These are phyloP conservation scores for Neuroscelio doddi DNA, from an alignment of 2,888 invertebrate genomes.

Conservation along the genomic window DNA sequence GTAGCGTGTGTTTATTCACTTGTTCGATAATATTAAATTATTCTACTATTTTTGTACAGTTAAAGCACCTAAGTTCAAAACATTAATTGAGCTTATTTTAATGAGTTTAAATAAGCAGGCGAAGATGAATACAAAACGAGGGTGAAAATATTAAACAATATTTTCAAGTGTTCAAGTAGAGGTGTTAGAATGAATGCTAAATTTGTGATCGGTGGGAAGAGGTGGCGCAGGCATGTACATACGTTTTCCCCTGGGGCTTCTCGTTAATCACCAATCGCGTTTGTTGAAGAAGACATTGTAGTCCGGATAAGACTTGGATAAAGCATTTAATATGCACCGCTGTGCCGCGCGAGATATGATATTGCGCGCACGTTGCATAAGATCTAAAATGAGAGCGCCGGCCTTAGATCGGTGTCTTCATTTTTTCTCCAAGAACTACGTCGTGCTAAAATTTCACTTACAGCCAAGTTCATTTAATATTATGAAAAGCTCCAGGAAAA, in stretches of 20 bases:
- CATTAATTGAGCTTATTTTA: neutral
- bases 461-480: conserved; percentile 20
- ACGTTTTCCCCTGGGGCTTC: conserved; percentile 19
- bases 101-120: neutral
- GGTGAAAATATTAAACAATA: no score
- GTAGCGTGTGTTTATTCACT: neutral
- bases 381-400: conserved; percentile 64
- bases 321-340: conserved; percentile 60
- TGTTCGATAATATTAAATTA: conserved; percentile 4
- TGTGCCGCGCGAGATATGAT: conserved; percentile 57
- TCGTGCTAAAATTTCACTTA: conserved; percentile 28
- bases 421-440: conserved; percentile 47
- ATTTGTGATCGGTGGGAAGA: neutral
- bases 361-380: conserved; percentile 65
- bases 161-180: no score
- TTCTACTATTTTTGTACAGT: neutral
- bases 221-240: conserved; percentile 9
- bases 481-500: neutral
- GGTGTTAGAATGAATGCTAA: neutral
- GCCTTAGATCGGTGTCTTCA: conserved; percentile 60
- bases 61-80: neutral
- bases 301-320: conserved; percentile 51
- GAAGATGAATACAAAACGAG: no score
- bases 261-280: conserved; percentile 52
- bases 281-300: conserved; percentile 20